Evolutionary conservation across 2,888 invertebrate species (phyloP).

Genomic region (Limnephilus lunatus): DNA sequence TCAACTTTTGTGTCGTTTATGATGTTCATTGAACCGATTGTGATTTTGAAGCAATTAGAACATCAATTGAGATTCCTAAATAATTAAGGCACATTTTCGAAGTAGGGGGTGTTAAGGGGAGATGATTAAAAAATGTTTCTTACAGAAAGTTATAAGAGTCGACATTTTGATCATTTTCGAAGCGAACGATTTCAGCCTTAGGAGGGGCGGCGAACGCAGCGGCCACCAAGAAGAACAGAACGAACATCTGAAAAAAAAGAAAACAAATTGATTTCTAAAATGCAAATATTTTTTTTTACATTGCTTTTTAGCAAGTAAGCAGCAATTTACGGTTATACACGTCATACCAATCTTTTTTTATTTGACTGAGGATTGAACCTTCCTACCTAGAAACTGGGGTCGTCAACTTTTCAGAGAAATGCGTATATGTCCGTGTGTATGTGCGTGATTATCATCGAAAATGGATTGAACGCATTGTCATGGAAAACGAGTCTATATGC

Average conservation of each 20-base stretch:
- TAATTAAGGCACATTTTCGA: background rate
- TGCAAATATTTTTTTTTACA: too few relatives aligned
- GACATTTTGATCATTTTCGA: constrained; percentile 72
- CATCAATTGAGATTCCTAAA: background rate
- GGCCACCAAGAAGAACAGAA: constrained; percentile 74
- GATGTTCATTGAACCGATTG: background rate
- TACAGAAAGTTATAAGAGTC: constrained; percentile 73
- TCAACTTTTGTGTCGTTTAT: background rate
- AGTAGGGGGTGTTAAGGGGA: background rate
- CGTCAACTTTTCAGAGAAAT: too few relatives aligned
- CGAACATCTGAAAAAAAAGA: constrained; percentile 58
- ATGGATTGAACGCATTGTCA: too few relatives aligned
- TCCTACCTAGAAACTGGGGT: too few relatives aligned
- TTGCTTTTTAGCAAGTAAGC: too few relatives aligned
- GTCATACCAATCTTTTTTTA: too few relatives aligned
- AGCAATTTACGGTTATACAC: too few relatives aligned
- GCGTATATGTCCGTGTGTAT: too few relatives aligned
- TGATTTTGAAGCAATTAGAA: background rate
- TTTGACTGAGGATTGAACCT: too few relatives aligned
- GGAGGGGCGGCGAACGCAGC: constrained; percentile 71
- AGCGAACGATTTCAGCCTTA: constrained; percentile 71
- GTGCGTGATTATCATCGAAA: too few relatives aligned
- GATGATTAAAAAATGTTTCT: constrained; percentile 62
- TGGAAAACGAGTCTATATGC: too few relatives aligned
- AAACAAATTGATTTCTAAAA: background rate